Evolutionary conservation across 2,113 vertebrate genomes (phyloP), one percentile per base, ranked within the genome.

Genomic region (Gracilinanus agilis): DNA sequence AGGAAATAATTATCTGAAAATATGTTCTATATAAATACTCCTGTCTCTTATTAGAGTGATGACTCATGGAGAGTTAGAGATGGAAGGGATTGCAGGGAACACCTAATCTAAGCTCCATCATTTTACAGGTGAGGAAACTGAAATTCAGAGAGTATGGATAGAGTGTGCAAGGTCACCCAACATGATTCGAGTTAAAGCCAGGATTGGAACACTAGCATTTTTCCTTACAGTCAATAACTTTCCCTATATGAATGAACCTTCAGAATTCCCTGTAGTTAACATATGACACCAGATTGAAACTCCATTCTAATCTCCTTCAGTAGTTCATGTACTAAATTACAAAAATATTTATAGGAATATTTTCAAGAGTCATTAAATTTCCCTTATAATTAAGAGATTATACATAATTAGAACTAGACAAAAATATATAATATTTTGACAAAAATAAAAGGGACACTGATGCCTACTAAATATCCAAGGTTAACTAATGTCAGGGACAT

Each of bases 1-100:
- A 3, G 53, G 56, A 34, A 95, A 94, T 97, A 97, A 96, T 92
- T 96, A 92, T 89, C 55, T 40, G 5, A 97, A 89, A 96, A 92
- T n/a, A 95, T 96, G 92, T 10, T 90, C 34, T 94, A 23, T 95
- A 5, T 55, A 96, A 97, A 96, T 94, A 94, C 9, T 58, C 83
- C 21, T 94, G 3, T 9, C 67, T 83, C n/a, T 83, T 83, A 40
- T 40, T 40, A 83, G 67, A 83, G 67, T 23, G 19, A 83, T 83
- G 67, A 40, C n/a, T 83, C n/a, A 40, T 75, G 34, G 40, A 83
- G 67, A 83, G 67, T 83, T 83, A 83, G 67, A 83, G 67, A 83
- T 83, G 19, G 16, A 75, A 75, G 58, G 13, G 34, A 83, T 83
- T 83, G 10, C 34, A 34, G 10, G 58, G 58, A 67, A 40, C n/a